phyloP scores from a whole-genome alignment of 2,888 invertebrate genomes.

The Aphodius sticticus region DNA sequence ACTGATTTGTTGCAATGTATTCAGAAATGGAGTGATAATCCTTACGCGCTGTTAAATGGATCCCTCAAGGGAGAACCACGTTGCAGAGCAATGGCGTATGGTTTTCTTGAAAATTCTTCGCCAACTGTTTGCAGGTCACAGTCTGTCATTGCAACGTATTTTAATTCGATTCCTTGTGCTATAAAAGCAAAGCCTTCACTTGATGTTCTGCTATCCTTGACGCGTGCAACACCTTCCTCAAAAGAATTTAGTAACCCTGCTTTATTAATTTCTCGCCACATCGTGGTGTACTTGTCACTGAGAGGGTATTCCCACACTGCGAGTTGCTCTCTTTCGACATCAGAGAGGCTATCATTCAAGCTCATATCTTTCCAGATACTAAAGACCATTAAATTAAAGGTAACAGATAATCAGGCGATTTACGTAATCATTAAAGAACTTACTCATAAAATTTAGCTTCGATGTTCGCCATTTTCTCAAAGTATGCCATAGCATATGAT shows the following conservation, averaged over 20 bases:
- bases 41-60: constrained; percentile 94
- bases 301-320: constrained; percentile 99
- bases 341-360: too few relatives aligned
- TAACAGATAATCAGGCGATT: too few relatives aligned
- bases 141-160: constrained; percentile 75
- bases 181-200: constrained; percentile 76
- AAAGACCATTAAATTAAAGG: too few relatives aligned
- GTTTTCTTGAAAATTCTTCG: constrained; percentile 96
- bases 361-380: constrained; percentile 99
- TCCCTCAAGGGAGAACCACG: constrained; percentile 94
- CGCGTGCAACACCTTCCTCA: too few relatives aligned
- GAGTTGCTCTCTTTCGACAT: too few relatives aligned
- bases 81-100: constrained; percentile 96
- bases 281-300: constrained; percentile 97
- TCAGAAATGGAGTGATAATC: too few relatives aligned
- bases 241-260: constrained; percentile 82
- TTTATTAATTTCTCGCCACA: constrained; percentile 95
- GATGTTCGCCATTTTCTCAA: constrained; percentile 94
- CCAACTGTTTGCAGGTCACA: constrained; percentile 94
- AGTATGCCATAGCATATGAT: constrained; percentile 91
- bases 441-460: too few relatives aligned
- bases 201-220: constrained; percentile 71
- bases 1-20: constrained; percentile 19
- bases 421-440: constrained; percentile 86
- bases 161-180: constrained; percentile 94